Base-by-base conservation (phyloP, 2,888 invertebrate genomes). In the Pelosia muscerda region DNA sequence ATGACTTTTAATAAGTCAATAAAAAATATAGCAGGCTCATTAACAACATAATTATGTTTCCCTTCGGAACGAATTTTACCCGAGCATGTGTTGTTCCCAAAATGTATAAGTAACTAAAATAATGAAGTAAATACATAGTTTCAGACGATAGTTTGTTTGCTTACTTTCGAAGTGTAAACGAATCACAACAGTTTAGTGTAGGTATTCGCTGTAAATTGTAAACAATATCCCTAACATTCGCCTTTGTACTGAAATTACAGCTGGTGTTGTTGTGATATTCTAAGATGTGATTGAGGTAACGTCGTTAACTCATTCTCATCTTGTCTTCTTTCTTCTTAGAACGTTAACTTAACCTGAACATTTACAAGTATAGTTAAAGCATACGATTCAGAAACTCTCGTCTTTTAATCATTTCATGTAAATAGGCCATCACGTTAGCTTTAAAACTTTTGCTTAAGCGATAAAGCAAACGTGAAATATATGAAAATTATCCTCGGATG, bases 131-230 rank as follows among this genome's bases (percentile, higher is more conserved):
- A 10, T 34, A 34, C 1, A 11, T 34, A n/a, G n/a, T 42, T 9
- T 63, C 25, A 56, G 54, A 60, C 22, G 22, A n/a, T 8, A 59
- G 28, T 26, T 28, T 38, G 34, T 65, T 34, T 66, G 34, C 26
- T 38, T 58, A 60, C 63, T 59, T 66, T 53, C 34, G 60, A 42
- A 65, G 31, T 59, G 55, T 58, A 68, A 69, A 70, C 66, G 66
- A 70, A 61, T 60, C 54, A 31, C 31, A 25, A 55, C 57, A 69
- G 58, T 69, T 78, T 65, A 31, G 6, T 31, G 31, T 31, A 6
- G 8, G 38, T 59, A 22, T 72, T 58, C 31, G 22, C 26, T 38
- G 66, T 65, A 49, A 66, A 66, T 56, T 55, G 56, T 66, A 55
- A 65, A 64, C 66, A 38, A 10, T 63, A 54, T 63, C 26, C 26